Percentiles rank a stretch among this genome's conserved stretches.
These are phyloP conservation scores for Onychomys arenicola DNA, from an alignment of 2,797 vertebrate genomes.

Conservation along the genomic window DNA sequence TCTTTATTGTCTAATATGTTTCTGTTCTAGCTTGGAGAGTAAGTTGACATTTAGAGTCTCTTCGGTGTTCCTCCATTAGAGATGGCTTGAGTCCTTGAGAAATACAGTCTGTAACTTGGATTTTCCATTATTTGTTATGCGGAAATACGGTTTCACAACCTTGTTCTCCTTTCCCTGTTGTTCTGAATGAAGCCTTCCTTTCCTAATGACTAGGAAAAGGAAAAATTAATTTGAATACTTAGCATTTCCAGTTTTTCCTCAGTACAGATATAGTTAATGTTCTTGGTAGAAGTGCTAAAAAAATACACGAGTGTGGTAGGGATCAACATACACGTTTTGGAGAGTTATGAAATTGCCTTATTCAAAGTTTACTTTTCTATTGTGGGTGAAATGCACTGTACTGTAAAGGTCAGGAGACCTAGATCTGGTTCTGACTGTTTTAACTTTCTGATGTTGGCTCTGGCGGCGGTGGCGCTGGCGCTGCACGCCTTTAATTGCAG, in stretches of 20 bases:
- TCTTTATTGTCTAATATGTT: slow-evolving; percentile 11
- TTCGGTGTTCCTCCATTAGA: slow-evolving; percentile 11
- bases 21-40: slow-evolving; percentile 31
- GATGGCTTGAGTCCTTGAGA: slow-evolving; percentile 37
- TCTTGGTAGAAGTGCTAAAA: slow-evolving; percentile 43
- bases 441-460: background rate
- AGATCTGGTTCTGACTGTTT: background rate
- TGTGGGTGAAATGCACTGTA: background rate
- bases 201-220: slow-evolving; percentile 27
- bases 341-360: background rate
- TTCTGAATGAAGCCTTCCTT: slow-evolving; percentile 23
- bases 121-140: slow-evolving; percentile 54
- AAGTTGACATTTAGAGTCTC: slow-evolving; percentile 30
- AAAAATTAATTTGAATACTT: slow-evolving; percentile 18
- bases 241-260: background rate
- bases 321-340: background rate
- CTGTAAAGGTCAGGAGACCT: background rate
- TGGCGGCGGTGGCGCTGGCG: too few relatives aligned
- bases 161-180: background rate
- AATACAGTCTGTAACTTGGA: slow-evolving; percentile 50
- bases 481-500: too few relatives aligned
- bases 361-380: slow-evolving; percentile 27
- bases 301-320: background rate
- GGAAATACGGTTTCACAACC: slow-evolving; percentile 13
- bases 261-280: background rate